A percentile compares a stretch with the other conserved stretches of the same genome.
Conservation (phyloP, 37 sponge, comb jelly and placozoan species). For the Haliclona indistincta region DNA sequence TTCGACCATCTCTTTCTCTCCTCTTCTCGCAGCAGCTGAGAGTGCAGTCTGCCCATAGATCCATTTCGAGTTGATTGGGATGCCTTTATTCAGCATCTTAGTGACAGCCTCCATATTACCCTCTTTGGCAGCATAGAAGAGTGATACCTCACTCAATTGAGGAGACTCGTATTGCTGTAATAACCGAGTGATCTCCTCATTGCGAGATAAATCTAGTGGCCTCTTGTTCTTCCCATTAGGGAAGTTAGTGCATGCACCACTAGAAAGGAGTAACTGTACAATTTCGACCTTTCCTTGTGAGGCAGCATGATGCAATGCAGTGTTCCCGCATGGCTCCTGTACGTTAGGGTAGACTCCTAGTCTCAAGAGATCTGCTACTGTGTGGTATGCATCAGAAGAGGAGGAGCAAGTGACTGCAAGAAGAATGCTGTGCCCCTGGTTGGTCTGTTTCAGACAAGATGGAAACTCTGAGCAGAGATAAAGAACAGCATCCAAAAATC, state of each 20-base stretch:
- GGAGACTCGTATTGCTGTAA: constrained; percentile 10
- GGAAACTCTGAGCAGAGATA: constrained; percentile 52
- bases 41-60: constrained; percentile 64
- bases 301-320: constrained; percentile 60
- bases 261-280: constrained; percentile 33
- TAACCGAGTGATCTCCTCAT: not conserved
- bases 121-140: constrained; percentile 52
- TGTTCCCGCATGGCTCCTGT: constrained; percentile 60
- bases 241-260: constrained; percentile 44
- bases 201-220: constrained; percentile 25
- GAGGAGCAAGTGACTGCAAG: constrained; percentile 24
- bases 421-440: constrained; percentile 45
- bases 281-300: constrained; percentile 10
- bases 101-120: constrained; percentile 26
- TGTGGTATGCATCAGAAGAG: not conserved
- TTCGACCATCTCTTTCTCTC: constrained; percentile 38
- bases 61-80: constrained; percentile 59
- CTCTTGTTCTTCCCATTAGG: constrained; percentile 42
- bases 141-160: constrained; percentile 37
- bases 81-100: constrained; percentile 16
- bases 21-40: constrained; percentile 49
- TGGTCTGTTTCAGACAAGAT: constrained; percentile 60
- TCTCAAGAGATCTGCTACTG: constrained; percentile 43
- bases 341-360: constrained; percentile 51
- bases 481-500: constrained; percentile 25